A percentile compares a stretch with the other conserved stretches of the same genome.
phyloP scores from a whole-genome alignment of 2,113 vertebrate genomes.

The Gopherus evgoodei region DNA sequence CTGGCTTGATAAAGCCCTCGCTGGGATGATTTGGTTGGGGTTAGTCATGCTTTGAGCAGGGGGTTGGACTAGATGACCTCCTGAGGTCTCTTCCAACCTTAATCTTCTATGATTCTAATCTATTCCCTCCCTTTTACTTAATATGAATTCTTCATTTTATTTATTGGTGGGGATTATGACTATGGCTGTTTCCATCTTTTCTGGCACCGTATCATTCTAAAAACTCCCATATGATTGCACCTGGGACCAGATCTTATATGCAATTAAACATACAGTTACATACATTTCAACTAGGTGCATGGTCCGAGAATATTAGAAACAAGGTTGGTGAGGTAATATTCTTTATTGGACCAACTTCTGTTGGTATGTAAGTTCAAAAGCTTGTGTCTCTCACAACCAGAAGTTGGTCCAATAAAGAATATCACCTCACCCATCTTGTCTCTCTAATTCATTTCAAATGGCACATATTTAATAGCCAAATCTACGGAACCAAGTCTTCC shows the following conservation, averaged over 20 bases:
- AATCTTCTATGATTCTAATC: background rate
- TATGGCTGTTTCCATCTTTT: background rate
- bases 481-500: background rate
- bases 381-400: background rate
- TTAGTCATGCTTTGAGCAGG: no score
- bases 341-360: background rate
- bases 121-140: background rate
- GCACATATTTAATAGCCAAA: background rate
- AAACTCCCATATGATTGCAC: background rate
- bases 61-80: no score
- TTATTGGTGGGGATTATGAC: background rate
- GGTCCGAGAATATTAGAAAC: background rate
- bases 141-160: background rate
- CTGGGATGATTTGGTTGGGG: no score
- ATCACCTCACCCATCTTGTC: background rate
- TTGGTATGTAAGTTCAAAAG: background rate
- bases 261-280: background rate
- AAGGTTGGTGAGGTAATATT: background rate
- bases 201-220: background rate
- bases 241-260: accelerated
- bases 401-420: background rate
- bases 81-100: no score
- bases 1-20: no score
- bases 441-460: background rate
- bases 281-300: background rate